phyloP scores from a whole-genome alignment of 2,797 vertebrate genomes.

The Acanthurus lineatus region DNA sequence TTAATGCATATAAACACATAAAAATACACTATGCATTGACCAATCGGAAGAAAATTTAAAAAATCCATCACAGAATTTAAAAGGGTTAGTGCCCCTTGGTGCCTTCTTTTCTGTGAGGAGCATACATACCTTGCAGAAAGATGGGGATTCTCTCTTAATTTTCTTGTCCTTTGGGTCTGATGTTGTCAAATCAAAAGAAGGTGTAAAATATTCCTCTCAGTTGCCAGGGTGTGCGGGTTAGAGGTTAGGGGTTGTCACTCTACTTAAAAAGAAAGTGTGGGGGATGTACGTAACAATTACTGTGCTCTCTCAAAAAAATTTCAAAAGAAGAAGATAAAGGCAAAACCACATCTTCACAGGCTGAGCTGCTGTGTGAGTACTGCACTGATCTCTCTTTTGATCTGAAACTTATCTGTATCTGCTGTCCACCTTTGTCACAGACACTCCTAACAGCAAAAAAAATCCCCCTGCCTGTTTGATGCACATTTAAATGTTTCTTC shows the following conservation, averaged over 20 bases:
- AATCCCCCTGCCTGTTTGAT: neutral
- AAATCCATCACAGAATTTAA: neutral
- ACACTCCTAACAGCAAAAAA: neutral
- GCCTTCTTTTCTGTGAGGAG: neutral
- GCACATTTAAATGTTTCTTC: neutral
- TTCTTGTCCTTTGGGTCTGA: neutral
- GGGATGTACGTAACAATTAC: neutral
- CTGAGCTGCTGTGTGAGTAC: neutral
- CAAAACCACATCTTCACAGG: constrained; percentile 8
- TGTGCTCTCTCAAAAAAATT: neutral
- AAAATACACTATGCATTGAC: neutral
- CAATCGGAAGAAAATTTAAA: neutral
- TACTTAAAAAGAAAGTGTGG: neutral
- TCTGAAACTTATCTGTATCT: constrained; percentile 1
- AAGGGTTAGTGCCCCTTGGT: neutral
- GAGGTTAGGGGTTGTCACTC: neutral
- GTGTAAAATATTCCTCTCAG: neutral
- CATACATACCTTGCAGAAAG: constrained; percentile 38
- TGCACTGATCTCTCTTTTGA: constrained; percentile 46
- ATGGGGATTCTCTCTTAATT: neutral
- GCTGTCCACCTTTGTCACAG: constrained; percentile 14
- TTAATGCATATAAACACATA: neutral
- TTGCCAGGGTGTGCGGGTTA: neutral
- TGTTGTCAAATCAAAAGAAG: neutral
- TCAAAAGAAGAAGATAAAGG: constrained; percentile 7